Evolutionary conservation across 2,888 invertebrate genomes (phyloP), one percentile per base, ranked within the genome.

Genomic region (Leucoma salicis): DNA sequence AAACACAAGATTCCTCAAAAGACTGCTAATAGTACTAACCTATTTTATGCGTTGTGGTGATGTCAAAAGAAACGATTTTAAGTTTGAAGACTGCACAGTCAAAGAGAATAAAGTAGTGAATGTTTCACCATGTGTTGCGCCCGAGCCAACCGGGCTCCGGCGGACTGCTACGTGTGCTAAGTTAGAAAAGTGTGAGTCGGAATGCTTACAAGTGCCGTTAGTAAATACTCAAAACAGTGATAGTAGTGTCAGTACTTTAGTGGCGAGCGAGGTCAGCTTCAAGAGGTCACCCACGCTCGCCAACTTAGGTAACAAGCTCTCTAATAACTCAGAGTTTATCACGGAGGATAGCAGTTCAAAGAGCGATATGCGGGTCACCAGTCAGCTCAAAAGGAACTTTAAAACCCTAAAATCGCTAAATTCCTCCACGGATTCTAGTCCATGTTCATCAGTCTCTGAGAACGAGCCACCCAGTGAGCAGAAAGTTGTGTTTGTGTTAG

Each of bases 1-100:
- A 37, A 93, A 94, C 70, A 84, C 91, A 2, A 91, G 92, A 6
- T 80, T 94, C 45, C 91, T 97, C 36, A 92, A 93, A 58, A 93
- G 93, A 63, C 90, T 97, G 6, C 88, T 98, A 4, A 92, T 92
- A 47, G 93, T 96, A 24, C 83, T 98, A 14, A 95, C 96, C 0
- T 98, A 98, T 74, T 97, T 98, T 70, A 92, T 98, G 48, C 92
- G 96, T 32, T 96, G 95, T 77, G 93, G 93, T 57, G 93, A 94
- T 65, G 92, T 95, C 36, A 88, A 90, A 57, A 78, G 91, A 63
- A 91, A 81, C n/a, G 73, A 78, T 21, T 86, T 74, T 45, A 57
- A 66, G n/a, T 84, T 73, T 59, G 63, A 78, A 63, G 67, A 77
- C 35, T 66, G 70, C 46, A 61, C 63, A 59, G 36, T 87, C 63